Base-by-base conservation (phyloP, 2,113 vertebrate species). In the Riparia riparia region DNA sequence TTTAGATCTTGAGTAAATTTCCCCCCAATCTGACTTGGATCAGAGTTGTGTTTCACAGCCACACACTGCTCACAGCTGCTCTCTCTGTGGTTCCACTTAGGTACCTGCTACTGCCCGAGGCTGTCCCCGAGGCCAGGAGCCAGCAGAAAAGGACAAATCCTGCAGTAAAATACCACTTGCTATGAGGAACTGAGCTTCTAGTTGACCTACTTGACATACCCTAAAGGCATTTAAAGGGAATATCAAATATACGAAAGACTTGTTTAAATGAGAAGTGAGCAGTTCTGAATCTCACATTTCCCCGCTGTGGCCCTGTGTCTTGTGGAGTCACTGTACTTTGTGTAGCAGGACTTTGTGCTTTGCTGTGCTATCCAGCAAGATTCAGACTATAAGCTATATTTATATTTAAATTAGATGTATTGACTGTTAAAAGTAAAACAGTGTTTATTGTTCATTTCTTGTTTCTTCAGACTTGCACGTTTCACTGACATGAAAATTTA, bases 171-270 rank as follows among this genome's bases (percentile, higher is more conserved):
- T 74, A 83, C 51, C 72, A 63, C 86, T 95, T 2, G 2, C 92
- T 79, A 83, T 45, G 80, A 92, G 82, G 68, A 96, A 92, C 93
- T 95, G 80, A 96, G 95, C 80, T 92, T 86, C 79, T 32, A 72
- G 86, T 76, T 92, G 96, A 96, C 94, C 94, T 94, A 86, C 68
- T 71, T 89, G 96, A 96, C 92, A 92, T 94, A 93, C 49, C 95
- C 93, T 96, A 86, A 92, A 95, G 92, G 80, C 92, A 84, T 96
- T 94, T 92, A 89, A 92, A 82, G 56, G 64, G 74, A 79, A 83
- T 94, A 95, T 93, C 72, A 95, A 93, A 69, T 82, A 44, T 83
- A 90, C 5, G 32, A 96, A 93, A 73, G 77, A 50, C 21, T 90
- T 89, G 60, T 44, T 95, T 88, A 92, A 94, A 85, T 88, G 71